phyloP scores from a whole-genome alignment of 2,797 vertebrate genomes.

The Pangasius mekongensis region DNA sequence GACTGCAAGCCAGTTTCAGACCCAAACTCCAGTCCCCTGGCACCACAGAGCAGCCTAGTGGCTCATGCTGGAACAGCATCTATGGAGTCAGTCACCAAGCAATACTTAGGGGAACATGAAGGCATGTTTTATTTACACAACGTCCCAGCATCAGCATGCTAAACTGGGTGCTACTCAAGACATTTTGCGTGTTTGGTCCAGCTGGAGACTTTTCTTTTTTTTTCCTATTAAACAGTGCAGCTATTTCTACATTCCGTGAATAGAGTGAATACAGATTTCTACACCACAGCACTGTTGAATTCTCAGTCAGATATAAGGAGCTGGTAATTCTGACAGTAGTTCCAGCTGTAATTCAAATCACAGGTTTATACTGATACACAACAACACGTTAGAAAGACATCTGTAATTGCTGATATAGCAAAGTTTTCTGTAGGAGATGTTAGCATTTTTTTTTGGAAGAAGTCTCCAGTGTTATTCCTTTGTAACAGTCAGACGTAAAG shows the following conservation, averaged over 20 bases:
- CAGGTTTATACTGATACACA: background rate
- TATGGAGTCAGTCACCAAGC: constrained; percentile 55
- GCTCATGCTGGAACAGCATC: constrained; percentile 54
- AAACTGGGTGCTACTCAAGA: background rate
- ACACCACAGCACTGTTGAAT: background rate
- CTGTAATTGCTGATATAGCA: background rate
- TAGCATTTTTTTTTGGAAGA: background rate
- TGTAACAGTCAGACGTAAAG: background rate
- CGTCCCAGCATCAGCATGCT: constrained; percentile 17
- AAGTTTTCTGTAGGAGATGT: background rate
- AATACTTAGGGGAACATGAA: constrained; percentile 58
- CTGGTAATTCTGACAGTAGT: background rate
- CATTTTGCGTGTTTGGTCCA: background rate
- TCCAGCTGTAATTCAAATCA: background rate
- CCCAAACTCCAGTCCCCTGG: constrained; percentile 62
- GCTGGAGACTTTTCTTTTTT: background rate
- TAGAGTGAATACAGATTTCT: background rate
- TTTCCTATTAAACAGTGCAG: background rate
- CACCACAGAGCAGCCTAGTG: constrained; percentile 58
- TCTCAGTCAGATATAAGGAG: background rate
- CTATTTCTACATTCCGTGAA: background rate
- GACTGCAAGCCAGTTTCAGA: constrained; percentile 67
- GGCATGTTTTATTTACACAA: constrained; percentile 40
- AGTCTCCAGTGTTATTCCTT: background rate
- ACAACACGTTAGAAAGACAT: background rate